These are phyloP conservation scores for Zoanthus gigantus DNA, from an alignment of 92 coral and sea anemone genomes.

Conservation along the genomic window DNA sequence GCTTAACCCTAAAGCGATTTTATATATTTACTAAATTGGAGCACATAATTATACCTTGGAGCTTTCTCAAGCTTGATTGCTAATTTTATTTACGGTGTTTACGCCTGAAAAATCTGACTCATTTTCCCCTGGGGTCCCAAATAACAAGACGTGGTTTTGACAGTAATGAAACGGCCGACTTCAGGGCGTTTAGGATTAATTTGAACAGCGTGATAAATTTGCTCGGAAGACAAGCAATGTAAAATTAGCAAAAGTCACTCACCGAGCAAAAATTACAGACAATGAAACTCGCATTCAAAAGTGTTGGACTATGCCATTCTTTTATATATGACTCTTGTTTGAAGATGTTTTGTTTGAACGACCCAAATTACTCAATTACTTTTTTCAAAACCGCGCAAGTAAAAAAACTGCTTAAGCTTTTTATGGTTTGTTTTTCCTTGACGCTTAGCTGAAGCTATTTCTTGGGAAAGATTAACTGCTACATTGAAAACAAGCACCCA, in stretches of 20 bases:
- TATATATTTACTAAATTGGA: slow-evolving; percentile 1
- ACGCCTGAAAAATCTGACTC: not conserved
- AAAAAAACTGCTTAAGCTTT: not conserved
- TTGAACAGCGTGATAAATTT: not conserved
- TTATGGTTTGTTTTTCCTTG: too few species aligned
- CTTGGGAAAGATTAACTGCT: not conserved
- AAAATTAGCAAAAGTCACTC: slow-evolving; percentile 16
- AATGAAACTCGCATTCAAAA: not conserved
- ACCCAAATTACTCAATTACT: too few species aligned
- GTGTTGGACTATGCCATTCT: not conserved
- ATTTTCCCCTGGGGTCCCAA: slow-evolving; percentile 8
- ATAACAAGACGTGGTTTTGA: not conserved
- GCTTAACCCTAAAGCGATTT: not conserved
- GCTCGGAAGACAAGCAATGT: not conserved
- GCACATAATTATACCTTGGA: not conserved
- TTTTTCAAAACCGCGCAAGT: not conserved
- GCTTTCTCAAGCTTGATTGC: slow-evolving; percentile 8
- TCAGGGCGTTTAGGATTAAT: not conserved
- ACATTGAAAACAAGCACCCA: not conserved
- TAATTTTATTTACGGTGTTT: slow-evolving; percentile 9
- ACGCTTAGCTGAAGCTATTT: not conserved
- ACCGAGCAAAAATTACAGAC: not conserved
- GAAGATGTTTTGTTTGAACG: too few species aligned
- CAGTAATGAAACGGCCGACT: not conserved
- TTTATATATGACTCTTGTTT: too few species aligned